These are phyloP conservation scores for Aphyosemion australe DNA, from an alignment of 2,113 vertebrate genomes.

Conservation along the genomic window DNA sequence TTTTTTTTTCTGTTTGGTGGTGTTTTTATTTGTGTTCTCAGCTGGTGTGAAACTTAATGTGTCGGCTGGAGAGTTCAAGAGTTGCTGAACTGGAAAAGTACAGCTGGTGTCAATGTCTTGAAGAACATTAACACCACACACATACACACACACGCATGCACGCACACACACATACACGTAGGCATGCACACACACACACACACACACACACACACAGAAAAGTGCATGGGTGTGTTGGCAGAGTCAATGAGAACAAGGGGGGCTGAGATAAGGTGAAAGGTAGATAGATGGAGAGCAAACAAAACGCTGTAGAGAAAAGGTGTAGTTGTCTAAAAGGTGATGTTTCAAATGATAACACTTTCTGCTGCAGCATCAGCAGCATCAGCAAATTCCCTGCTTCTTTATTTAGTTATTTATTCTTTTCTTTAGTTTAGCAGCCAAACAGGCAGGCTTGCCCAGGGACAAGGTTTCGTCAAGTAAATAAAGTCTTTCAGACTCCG, in stretches of 20 bases:
- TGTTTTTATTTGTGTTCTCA: conserved; percentile 41
- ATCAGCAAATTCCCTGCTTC: conserved; percentile 29
- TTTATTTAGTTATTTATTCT: background rate
- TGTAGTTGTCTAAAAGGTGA: conserved; percentile 33
- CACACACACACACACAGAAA: conserved; percentile 2
- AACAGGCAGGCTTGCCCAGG: background rate
- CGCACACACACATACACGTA: background rate
- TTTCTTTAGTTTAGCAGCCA: conserved; percentile 4
- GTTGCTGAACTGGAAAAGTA: conserved; percentile 59
- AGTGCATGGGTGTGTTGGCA: conserved; percentile 2
- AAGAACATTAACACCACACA: conserved; percentile 1
- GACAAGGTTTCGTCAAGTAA: conserved; percentile 20
- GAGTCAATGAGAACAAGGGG: conserved; percentile 8
- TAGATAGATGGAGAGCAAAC: conserved; percentile 25
- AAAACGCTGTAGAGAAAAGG: conserved; percentile 11
- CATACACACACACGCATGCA: background rate
- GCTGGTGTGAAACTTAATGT: conserved; percentile 15
- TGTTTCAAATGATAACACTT: conserved; percentile 40
- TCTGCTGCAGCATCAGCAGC: conserved; percentile 22
- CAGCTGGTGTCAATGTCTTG: conserved; percentile 51
- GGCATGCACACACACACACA: background rate
- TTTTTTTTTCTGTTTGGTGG: conserved; percentile 1
- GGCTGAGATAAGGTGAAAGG: conserved; percentile 12
- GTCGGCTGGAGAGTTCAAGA: conserved; percentile 51
- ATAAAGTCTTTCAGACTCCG: conserved; percentile 31